Conservation (phyloP, 2,888 invertebrate genomes). For the Minunthozetes semirufus region DNA sequence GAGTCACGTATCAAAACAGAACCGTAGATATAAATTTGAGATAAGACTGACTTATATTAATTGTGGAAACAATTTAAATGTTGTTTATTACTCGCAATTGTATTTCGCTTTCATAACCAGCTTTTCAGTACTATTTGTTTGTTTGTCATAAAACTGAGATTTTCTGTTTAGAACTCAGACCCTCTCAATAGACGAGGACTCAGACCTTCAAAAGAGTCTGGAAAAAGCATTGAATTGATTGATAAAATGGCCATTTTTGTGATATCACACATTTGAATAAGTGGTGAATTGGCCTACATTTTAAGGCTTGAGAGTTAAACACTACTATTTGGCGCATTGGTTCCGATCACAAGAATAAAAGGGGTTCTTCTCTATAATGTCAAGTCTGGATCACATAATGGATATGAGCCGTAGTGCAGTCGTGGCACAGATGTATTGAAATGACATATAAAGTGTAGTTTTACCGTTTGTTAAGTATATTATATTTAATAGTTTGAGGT, state of each 20-base stretch:
- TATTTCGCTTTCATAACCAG: too few relatives aligned
- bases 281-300: constrained; percentile 22
- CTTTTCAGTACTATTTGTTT: too few relatives aligned
- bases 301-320: constrained; percentile 10
- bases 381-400: constrained; percentile 20
- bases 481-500: constrained; percentile 21
- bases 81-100: too few relatives aligned
- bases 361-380: neutral
- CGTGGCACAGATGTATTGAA: neutral
- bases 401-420: neutral
- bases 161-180: too few relatives aligned
- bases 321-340: neutral
- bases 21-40: neutral
- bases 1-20: neutral
- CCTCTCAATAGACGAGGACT: too few relatives aligned
- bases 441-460: constrained; percentile 4
- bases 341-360: neutral
- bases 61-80: neutral
- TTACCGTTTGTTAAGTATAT: constrained; percentile 11
- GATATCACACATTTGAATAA: constrained; percentile 11
- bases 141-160: too few relatives aligned
- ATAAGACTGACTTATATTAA: neutral
- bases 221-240: too few relatives aligned
- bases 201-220: too few relatives aligned
- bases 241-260: neutral